Conservation (phyloP, 2,797 vertebrate genomes). For the Phrynocephalus vlangalii region DNA sequence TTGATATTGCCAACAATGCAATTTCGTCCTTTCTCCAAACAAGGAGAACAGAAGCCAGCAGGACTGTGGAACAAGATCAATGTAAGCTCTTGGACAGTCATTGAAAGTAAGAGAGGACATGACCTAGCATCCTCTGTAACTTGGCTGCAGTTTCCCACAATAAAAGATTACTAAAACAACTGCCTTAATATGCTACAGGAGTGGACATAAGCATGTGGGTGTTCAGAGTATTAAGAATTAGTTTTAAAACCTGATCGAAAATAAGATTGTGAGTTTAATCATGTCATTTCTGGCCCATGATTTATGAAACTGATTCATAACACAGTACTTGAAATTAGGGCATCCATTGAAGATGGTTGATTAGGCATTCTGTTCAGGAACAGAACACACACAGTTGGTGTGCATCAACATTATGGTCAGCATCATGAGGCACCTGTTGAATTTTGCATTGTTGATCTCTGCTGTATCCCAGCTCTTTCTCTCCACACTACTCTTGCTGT, state of each 20-base stretch:
- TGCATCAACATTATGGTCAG: neutral
- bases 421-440: neutral
- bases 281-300: neutral
- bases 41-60: neutral
- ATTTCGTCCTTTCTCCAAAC: constrained; percentile 10
- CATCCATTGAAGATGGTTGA: neutral
- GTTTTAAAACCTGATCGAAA: neutral
- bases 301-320: too few relatives aligned
- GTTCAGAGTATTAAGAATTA: neutral
- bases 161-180: neutral
- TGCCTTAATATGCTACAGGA: neutral
- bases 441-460: too few relatives aligned
- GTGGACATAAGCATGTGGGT: neutral
- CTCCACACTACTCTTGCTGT: neutral
- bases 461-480: too few relatives aligned
- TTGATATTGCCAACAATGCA: neutral
- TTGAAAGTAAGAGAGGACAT: neutral
- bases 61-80: neutral
- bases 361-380: neutral
- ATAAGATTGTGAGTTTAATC: neutral
- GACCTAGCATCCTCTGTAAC: neutral
- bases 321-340: neutral
- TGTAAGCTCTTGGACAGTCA: neutral
- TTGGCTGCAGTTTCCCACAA: neutral
- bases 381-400: neutral